These are phyloP conservation scores for Chloroceryle inda DNA, from an alignment of 2,797 vertebrate genomes.

Conservation along the genomic window DNA sequence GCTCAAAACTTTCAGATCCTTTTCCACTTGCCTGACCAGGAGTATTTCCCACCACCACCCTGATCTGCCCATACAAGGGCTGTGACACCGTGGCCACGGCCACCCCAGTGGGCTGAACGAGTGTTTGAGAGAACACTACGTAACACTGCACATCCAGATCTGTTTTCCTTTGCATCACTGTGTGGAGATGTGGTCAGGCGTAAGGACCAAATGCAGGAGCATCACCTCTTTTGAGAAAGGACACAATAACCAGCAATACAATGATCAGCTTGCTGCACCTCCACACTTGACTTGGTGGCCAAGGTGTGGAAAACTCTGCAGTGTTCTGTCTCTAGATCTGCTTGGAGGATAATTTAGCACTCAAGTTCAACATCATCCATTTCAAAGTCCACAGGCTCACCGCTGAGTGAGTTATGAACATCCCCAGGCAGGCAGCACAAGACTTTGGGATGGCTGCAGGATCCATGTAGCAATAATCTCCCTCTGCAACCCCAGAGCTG, in stretches of 20 bases:
- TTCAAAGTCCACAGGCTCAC: not conserved
- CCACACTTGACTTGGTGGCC: too few species aligned
- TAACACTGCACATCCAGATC: not conserved
- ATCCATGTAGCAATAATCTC: not conserved
- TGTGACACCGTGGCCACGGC: fast-evolving
- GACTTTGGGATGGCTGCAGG: not conserved
- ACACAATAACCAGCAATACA: not conserved
- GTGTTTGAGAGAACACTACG: not conserved
- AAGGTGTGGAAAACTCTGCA: not conserved
- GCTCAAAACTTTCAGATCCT: not conserved
- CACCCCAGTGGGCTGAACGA: not conserved
- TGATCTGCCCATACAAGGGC: fast-evolving
- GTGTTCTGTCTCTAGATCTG: not conserved
- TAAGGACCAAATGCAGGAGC: fast-evolving
- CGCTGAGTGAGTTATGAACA: fast-evolving
- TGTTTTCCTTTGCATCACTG: not conserved
- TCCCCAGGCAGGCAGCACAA: fast-evolving
- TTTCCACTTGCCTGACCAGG: not conserved
- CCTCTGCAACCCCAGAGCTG: not conserved
- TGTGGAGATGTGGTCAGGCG: not conserved
- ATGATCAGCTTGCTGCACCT: not conserved
- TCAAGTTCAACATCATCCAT: fast-evolving
- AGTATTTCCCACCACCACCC: not conserved
- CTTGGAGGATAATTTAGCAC: not conserved
- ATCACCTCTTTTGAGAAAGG: not conserved